Percentiles rank a stretch among this genome's conserved stretches.
phyloP scores from a whole-genome alignment of 2,113 vertebrate species.

The Excalfactoria chinensis region DNA sequence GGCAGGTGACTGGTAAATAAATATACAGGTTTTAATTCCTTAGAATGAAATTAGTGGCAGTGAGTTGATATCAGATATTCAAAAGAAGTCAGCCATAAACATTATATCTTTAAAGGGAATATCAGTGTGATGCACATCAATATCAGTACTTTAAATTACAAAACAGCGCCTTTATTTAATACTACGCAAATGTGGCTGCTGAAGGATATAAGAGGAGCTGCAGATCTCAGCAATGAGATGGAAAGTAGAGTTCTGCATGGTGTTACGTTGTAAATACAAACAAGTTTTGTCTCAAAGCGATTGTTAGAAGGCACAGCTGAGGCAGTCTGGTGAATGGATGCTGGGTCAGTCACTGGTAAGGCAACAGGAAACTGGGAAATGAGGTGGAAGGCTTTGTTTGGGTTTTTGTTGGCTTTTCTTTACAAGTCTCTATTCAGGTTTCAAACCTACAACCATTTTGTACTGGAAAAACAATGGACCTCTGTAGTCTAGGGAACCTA shows the following conservation, averaged over 20 bases:
- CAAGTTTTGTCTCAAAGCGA: background rate
- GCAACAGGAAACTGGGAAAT: background rate
- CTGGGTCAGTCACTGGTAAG: background rate
- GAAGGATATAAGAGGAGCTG: background rate
- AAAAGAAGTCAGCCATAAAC: background rate
- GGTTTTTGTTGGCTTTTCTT: background rate
- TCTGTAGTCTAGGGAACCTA: constrained; percentile 58
- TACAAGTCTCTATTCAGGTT: background rate
- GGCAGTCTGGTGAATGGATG: background rate
- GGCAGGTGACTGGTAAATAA: background rate
- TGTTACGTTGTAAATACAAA: background rate
- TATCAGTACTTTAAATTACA: background rate
- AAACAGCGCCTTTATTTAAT: background rate
- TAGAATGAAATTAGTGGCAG: background rate
- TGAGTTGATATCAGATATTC: background rate
- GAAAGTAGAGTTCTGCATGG: background rate
- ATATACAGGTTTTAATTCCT: background rate
- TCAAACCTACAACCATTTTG: background rate
- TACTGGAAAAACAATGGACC: constrained; percentile 47
- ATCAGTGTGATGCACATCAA: background rate
- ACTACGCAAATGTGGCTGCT: background rate
- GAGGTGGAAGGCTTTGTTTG: background rate
- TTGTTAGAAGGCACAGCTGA: background rate
- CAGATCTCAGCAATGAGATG: background rate
- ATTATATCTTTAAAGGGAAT: background rate